A percentile compares a stretch with the other conserved stretches of the same genome.
phyloP scores from a whole-genome alignment of 1,140 invertebrate species.

The Procambarus virginalis region DNA sequence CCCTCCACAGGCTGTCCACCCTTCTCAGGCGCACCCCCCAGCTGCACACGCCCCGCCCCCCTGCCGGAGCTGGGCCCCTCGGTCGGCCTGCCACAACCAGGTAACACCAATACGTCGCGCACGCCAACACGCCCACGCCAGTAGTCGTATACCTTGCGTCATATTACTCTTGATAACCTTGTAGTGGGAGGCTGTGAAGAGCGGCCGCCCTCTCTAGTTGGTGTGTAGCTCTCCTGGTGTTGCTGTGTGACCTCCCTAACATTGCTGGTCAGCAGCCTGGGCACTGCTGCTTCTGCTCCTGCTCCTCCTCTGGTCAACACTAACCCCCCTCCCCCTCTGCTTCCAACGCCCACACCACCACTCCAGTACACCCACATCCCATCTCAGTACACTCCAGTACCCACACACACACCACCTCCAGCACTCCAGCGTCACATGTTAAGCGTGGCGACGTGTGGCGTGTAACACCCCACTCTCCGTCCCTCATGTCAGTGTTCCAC shows the following conservation, averaged over 20 bases:
- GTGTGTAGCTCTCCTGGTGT: not conserved
- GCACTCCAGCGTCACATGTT: no score
- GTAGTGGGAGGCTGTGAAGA: not conserved
- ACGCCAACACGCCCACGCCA: not conserved
- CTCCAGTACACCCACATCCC: no score
- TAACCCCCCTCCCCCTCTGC: no score
- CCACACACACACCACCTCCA: no score
- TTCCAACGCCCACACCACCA: no score
- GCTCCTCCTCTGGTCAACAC: no score
- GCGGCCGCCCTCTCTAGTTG: not conserved
- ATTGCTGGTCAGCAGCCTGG: not conserved
- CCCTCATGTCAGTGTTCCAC: not conserved
- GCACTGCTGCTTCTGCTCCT: no score
- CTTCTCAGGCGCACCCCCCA: conserved; percentile 59
- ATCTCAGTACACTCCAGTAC: no score
- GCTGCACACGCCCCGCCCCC: conserved; percentile 69
- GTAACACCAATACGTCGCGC: conserved; percentile 32
- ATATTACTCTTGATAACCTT: not conserved
- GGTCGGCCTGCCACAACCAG: conserved; percentile 68
- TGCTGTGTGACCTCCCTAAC: not conserved
- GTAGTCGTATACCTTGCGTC: not conserved
- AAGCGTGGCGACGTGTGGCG: not conserved
- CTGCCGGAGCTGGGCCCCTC: conserved; percentile 70
- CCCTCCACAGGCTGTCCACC: conserved; percentile 58
- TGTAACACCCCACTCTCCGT: not conserved